A percentile compares a stretch with the other conserved stretches of the same genome.
Evolutionary conservation across 2,113 vertebrate species (phyloP).

Genomic region (Stercorarius parasiticus): DNA sequence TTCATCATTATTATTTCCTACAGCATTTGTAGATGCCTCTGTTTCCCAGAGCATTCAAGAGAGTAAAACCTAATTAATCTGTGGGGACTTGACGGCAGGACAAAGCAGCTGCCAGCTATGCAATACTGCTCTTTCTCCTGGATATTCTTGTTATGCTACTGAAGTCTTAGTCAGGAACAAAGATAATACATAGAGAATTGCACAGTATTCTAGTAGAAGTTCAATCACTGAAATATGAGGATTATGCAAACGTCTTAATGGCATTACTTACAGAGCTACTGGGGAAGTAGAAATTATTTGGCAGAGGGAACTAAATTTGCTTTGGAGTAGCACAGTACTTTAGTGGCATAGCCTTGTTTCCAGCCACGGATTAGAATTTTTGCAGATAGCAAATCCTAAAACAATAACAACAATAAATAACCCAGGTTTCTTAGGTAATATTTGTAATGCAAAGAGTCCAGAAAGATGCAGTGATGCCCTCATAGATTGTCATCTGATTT

Average conservation of each 20-base stretch:
- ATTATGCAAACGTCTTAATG: neutral
- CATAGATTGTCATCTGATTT: neutral
- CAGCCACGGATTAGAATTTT: neutral
- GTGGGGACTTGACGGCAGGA: neutral
- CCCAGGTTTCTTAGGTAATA: neutral
- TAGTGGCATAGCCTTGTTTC: neutral
- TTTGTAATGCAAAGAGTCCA: neutral
- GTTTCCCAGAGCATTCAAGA: neutral
- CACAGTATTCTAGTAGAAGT: neutral
- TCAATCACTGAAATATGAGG: neutral
- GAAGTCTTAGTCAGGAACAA: neutral
- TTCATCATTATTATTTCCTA: neutral
- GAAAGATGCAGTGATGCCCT: neutral
- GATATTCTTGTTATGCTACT: neutral
- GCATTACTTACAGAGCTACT: constrained; percentile 2
- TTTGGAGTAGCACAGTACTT: neutral
- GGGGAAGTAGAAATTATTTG: neutral
- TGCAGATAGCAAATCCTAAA: neutral
- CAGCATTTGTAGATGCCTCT: neutral
- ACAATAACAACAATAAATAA: neutral
- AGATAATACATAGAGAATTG: neutral
- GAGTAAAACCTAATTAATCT: constrained; percentile 7
- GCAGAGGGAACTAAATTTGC: neutral
- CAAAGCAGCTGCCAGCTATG: neutral
- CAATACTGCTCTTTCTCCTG: neutral